These are phyloP conservation scores for Colaptes auratus DNA, from an alignment of 2,113 vertebrate species.

Conservation along the genomic window DNA sequence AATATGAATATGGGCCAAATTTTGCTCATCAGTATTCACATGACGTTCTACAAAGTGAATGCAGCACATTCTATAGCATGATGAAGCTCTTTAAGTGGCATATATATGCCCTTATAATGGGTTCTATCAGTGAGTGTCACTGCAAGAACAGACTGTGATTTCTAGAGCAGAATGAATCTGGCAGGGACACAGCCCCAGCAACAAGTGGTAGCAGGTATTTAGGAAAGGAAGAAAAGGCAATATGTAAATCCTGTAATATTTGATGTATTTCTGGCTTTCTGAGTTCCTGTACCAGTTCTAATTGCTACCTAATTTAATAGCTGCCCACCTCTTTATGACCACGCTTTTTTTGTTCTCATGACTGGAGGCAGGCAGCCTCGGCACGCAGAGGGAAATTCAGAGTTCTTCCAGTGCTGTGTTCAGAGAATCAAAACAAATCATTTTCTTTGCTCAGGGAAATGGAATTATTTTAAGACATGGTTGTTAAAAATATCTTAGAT, in stretches of 20 bases:
- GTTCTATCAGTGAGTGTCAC: background rate
- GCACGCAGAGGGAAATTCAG: background rate
- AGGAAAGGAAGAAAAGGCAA: background rate
- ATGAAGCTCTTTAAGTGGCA: background rate
- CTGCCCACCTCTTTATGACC: background rate
- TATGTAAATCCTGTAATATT: background rate
- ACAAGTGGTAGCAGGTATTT: background rate
- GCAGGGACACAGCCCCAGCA: background rate
- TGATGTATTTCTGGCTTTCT: slow-evolving; percentile 11
- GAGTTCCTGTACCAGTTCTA: background rate
- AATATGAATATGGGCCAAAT: background rate
- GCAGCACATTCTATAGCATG: background rate
- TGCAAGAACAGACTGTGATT: background rate
- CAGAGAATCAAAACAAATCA: slow-evolving; percentile 8
- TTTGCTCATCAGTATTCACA: background rate
- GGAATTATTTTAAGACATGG: slow-evolving; percentile 55
- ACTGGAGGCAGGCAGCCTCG: background rate
- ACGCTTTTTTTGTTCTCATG: background rate
- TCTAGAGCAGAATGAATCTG: background rate
- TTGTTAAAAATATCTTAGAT: slow-evolving; percentile 53
- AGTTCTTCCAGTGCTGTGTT: slow-evolving; percentile 6
- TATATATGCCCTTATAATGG: background rate
- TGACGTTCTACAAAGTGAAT: background rate
- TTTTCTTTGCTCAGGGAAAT: slow-evolving; percentile 35
- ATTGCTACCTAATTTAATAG: slow-evolving; percentile 17